Base-by-base conservation (phyloP, 2,113 vertebrate genomes). In the Bubo scandiacus region DNA sequence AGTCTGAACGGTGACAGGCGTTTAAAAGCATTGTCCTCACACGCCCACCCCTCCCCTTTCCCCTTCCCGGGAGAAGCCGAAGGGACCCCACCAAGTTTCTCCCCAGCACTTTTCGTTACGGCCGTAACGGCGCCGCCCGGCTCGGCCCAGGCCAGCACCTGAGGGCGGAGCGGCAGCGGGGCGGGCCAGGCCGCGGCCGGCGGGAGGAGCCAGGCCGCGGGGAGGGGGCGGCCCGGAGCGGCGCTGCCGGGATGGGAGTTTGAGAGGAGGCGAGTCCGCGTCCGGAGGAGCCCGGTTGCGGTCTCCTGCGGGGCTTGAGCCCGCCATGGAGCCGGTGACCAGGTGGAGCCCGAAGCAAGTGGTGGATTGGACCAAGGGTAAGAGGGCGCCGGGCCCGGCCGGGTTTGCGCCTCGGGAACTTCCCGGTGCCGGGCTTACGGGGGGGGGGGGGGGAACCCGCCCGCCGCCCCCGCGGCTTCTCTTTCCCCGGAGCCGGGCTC, bases 261-360 rank as follows among this genome's bases (percentile, higher is more conserved):
- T 94, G 95, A 87, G 92, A 40, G 55, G 67, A 66, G 68, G 4
- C 6, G 78, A 90, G 81, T 19, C 0, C 4, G 51, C 5, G 52
- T 22, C 10, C 6, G 71, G 17, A 8, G 62, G 47, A 70, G 83
- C 10, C 57, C 22, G 47, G 78, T 5, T 42, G 74, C 30, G 8
- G 22, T 72, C 10, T 15, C 42, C 65, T 3, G 40, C 54, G 19
- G 51, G 89, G n/a, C 29, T 38, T 11, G 58, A 10, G 45, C 18
- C n/a, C 32, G 49, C 90, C 85, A 98, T 98, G 98, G 98, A 98
- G 74, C 98, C 98, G 16, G 98, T 98, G 77, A 98, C 98, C 83
- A 97, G 58, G 86, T 98, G 98, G 98, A 98, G 94, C 74, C 98
- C 98, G 62, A 98, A 97, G 78, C 98, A 98, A 97, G 98, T 98